Percentiles rank a stretch among this genome's conserved stretches.
Evolutionary conservation across 2,113 vertebrate genomes (phyloP).

Genomic region (Promerops cafer): DNA sequence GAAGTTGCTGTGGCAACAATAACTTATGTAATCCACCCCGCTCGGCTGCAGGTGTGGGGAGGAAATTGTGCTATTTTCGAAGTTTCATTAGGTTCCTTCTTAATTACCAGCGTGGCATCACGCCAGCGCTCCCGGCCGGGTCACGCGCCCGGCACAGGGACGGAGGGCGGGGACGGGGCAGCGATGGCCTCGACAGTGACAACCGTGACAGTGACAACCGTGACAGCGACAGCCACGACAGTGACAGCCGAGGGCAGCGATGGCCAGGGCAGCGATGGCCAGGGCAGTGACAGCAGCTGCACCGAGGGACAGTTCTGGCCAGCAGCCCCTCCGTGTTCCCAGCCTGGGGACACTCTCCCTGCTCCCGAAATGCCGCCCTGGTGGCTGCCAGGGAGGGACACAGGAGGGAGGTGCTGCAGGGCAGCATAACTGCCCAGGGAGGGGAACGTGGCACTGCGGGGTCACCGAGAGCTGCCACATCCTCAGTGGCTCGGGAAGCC

Average conservation of each 20-base stretch:
- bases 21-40: constrained; percentile 63
- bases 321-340: background rate
- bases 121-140: background rate
- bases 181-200: background rate
- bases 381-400: background rate
- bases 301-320: fast-evolving
- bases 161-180: fast-evolving
- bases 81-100: constrained; percentile 20
- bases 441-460: fast-evolving
- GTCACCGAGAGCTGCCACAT: background rate
- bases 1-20: constrained; percentile 65
- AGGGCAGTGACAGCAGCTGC: background rate
- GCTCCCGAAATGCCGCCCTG: fast-evolving
- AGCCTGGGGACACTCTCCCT: fast-evolving
- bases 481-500: background rate
- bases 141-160: background rate
- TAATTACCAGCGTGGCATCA: background rate
- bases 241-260: fast-evolving
- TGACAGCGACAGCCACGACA: background rate
- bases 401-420: background rate
- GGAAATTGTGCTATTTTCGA: constrained; percentile 23
- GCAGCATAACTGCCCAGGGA: background rate
- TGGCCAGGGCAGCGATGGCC: background rate
- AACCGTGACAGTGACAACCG: background rate
- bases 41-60: constrained; percentile 65